Percentiles rank a stretch among this genome's conserved stretches.
These are phyloP conservation scores for Psilopogon haemacephalus DNA, from an alignment of 2,113 vertebrate species.

Conservation along the genomic window DNA sequence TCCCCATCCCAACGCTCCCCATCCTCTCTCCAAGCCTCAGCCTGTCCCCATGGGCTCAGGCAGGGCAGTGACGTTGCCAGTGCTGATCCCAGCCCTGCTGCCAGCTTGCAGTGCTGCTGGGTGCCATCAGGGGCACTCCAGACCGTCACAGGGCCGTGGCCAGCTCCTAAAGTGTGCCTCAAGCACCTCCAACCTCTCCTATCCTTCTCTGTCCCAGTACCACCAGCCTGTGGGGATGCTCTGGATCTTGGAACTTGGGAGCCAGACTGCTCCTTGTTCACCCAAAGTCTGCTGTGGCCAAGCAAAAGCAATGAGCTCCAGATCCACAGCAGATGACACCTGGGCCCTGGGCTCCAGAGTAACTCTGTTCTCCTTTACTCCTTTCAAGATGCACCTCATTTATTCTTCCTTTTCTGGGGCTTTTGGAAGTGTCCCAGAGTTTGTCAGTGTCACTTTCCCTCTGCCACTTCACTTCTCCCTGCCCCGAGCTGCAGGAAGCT, in stretches of 20 bases:
- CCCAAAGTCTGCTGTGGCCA: background rate
- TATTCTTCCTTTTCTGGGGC: background rate
- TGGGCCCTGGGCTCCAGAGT: background rate
- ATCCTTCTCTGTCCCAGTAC: background rate
- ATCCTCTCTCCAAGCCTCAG: background rate
- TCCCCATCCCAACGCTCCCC: background rate
- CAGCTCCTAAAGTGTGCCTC: background rate
- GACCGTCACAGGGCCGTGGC: background rate
- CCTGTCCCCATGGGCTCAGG: accelerated
- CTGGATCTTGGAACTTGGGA: accelerated
- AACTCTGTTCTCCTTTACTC: background rate
- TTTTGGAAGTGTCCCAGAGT: background rate
- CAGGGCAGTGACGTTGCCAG: background rate
- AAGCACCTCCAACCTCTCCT: background rate
- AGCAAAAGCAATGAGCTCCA: background rate
- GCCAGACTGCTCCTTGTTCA: accelerated
- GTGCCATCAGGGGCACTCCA: slow-evolving; percentile 47
- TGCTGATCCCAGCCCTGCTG: background rate
- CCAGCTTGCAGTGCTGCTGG: background rate
- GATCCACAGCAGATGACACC: background rate
- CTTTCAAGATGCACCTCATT: background rate
- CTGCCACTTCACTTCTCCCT: background rate
- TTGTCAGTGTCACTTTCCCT: background rate
- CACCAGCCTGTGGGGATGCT: background rate
- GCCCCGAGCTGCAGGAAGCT: background rate